Evolutionary conservation across 2,113 vertebrate genomes (phyloP).

Genomic region (Oriolus oriolus): DNA sequence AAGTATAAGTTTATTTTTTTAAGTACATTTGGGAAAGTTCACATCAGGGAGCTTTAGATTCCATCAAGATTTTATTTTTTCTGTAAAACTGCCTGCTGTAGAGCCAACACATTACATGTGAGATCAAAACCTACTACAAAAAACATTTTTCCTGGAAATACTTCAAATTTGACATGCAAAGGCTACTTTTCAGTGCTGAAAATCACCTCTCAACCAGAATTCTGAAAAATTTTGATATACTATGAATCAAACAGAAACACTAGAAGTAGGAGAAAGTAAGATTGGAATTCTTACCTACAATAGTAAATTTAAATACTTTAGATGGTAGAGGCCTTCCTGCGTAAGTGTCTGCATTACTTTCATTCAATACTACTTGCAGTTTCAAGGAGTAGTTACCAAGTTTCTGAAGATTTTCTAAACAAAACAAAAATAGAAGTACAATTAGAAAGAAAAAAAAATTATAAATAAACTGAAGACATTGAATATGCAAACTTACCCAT

Average conservation of each 20-base stretch:
- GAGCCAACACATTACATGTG: not conserved
- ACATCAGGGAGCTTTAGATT: not conserved
- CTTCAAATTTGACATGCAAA: not conserved
- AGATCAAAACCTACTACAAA: not conserved
- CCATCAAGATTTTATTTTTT: not conserved
- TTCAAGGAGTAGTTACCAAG: slow-evolving; percentile 84
- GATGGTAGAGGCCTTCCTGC: slow-evolving; percentile 80
- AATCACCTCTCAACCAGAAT: not conserved
- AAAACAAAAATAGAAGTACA: slow-evolving; percentile 41
- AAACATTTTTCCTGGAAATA: not conserved
- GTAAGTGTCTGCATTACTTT: slow-evolving; percentile 74
- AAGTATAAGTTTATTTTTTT: not conserved
- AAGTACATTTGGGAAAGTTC: not conserved
- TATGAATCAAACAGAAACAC: not conserved
- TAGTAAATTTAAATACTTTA: slow-evolving; percentile 79
- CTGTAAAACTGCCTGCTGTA: not conserved
- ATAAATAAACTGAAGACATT: not conserved
- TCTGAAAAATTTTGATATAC: not conserved
- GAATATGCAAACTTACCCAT: slow-evolving; percentile 77
- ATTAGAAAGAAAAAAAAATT: not conserved
- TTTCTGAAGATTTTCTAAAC: slow-evolving; percentile 78
- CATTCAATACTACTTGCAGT: slow-evolving; percentile 80
- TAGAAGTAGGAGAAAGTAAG: not conserved
- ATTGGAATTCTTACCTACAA: slow-evolving; percentile 78
- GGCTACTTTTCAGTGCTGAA: not conserved